Conservation (phyloP, 2,113 vertebrate species). For the Tachycineta bicolor region DNA sequence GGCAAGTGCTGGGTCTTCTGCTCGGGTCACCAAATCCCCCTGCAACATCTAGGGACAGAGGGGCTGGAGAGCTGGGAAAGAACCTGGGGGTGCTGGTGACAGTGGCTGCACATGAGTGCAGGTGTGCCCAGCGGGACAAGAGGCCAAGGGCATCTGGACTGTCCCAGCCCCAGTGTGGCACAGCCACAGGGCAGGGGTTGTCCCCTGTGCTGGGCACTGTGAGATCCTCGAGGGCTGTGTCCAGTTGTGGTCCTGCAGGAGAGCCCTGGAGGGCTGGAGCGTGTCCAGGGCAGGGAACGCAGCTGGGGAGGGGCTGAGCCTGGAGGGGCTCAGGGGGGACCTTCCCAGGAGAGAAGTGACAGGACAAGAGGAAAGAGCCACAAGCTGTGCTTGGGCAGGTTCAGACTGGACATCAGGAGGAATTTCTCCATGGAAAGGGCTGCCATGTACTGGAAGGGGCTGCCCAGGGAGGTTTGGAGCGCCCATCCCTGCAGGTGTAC, state of each 20-base stretch:
- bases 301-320: background rate
- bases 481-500: background rate
- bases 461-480: background rate
- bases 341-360: background rate
- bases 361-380: rapidly evolving
- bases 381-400: background rate
- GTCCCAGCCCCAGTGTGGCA: background rate
- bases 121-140: background rate
- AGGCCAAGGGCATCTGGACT: rapidly evolving
- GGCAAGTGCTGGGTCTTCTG: background rate
- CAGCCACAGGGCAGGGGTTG: background rate
- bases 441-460: rapidly evolving
- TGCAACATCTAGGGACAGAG: background rate
- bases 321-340: background rate
- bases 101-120: rapidly evolving
- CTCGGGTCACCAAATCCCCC: background rate
- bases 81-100: background rate
- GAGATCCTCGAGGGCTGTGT: background rate
- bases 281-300: rapidly evolving
- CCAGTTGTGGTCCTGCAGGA: background rate
- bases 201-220: background rate
- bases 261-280: background rate
- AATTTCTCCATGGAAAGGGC: background rate
- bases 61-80: background rate
- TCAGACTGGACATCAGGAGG: background rate